Evolutionary conservation across 1,140 invertebrate genomes (phyloP), one percentile per base, ranked within the genome.

Genomic region (Drosophila cardini): DNA sequence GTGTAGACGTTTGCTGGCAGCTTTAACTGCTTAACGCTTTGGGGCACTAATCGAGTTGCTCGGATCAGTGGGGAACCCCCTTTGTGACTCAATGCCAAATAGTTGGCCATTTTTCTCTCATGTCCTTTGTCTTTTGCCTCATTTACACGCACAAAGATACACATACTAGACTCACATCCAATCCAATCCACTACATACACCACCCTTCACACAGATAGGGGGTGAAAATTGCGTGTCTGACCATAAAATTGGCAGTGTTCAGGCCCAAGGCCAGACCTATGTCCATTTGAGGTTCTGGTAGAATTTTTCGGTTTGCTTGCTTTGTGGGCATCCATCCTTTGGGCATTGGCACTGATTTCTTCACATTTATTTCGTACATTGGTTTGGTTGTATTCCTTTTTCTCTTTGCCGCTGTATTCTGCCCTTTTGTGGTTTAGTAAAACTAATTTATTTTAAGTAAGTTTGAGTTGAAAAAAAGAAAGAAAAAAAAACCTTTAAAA

Each of bases 371-470:
- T 86, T 86, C 62, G 60, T 69, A 57, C 78, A 86, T 81, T 56
- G 72, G 58, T 67, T 80, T 67, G 67, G 64, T 77, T 86, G 72
- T 86, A 60, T 57, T 55, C 53, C 18, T 64, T 58, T 43, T 11
- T 38, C 11, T 34, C 30, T 16, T 52, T 46, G 2, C 8, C 13
- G 1, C 64, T 57, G 36, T 26, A 26, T 52, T 10, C 38, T 50
- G 42, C 57, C 56, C 67, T 68, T 84, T 71, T 85, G 81, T 71
- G 78, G 78, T 82, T 85, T 76, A 62, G 83, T 77, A 76, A 82
- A 85, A 87, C 82, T 86, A 85, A 82, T 85, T 85, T 85, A 85
- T 82, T 87, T 85, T 70, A 81, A 87, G 83, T 82, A 76, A 86
- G 75, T 85, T 84, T 71, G 62, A 69, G 56, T 56, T 56, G 60